Evolutionary conservation across 2,888 invertebrate genomes (phyloP).

Genomic region (Plemyria rubiginata): DNA sequence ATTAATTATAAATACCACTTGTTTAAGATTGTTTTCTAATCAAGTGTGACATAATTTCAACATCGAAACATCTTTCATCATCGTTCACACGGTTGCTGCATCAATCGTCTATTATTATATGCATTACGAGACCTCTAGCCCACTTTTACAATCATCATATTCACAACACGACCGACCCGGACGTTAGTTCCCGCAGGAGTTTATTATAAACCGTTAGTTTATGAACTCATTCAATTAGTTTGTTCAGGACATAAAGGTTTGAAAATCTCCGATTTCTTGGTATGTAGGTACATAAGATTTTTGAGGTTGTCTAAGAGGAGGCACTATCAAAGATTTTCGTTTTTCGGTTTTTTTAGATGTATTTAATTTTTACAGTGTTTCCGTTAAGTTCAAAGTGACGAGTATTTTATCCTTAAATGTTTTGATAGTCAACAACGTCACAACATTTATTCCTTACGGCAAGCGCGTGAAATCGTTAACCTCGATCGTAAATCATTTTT

Average conservation of each 20-base stretch:
- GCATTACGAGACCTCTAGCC: slow-evolving; percentile 26
- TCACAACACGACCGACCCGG: slow-evolving; percentile 31
- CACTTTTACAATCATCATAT: slow-evolving; percentile 42
- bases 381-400: slow-evolving; percentile 26
- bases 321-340: background rate
- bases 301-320: background rate
- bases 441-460: slow-evolving; percentile 41
- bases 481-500: slow-evolving; percentile 55
- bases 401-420: slow-evolving; percentile 9
- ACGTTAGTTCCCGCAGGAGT: slow-evolving; percentile 36
- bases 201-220: slow-evolving; percentile 29
- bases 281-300: background rate
- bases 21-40: background rate
- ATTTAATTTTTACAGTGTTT: background rate
- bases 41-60: slow-evolving; percentile 6
- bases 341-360: background rate
- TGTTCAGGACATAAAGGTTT: background rate
- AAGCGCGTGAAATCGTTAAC: slow-evolving; percentile 50
- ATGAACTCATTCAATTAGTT: slow-evolving; percentile 19
- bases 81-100: slow-evolving; percentile 35
- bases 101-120: slow-evolving; percentile 47
- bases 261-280: background rate
- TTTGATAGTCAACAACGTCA: slow-evolving; percentile 29
- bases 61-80: slow-evolving; percentile 34
- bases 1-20: background rate